Evolutionary conservation across 2,113 vertebrate genomes (phyloP), one percentile per base, ranked within the genome.

Genomic region (Argyrosomus japonicus): DNA sequence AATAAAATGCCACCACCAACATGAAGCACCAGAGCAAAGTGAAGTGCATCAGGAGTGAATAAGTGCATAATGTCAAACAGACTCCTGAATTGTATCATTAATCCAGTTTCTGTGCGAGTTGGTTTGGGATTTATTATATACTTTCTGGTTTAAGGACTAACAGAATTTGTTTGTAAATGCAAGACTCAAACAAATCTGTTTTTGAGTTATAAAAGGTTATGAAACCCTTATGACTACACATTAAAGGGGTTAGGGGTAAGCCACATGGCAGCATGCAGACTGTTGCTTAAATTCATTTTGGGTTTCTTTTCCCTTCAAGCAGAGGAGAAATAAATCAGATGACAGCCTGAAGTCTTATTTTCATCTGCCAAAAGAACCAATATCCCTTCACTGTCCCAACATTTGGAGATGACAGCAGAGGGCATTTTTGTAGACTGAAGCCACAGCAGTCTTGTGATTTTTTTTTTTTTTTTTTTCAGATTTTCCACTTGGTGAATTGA

Each of bases 291-390:
- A 80, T 48, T 83, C 70, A 69, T 17, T 25, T 72, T 71, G n/a
- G 18, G 48, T 70, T 85, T 83, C 23, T 80, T 57, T 77, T 43
- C 53, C 68, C 65, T 76, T 78, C 29, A 48, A 76, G 40, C 64
- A 77, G 76, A 56, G 18, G 29, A 81, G 78, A 83, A 77, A 75
- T 80, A 81, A 90, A 88, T 88, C 86, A 83, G 62, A 79, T 27
- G 75, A 75, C 72, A 76, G 78, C 60, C 69, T 53, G 29, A 72
- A 79, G 83, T 79, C 81, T 87, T 67, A 80, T 77, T 87, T 84
- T 86, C 69, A 74, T 82, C 69, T 70, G 79, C 71, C 70, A 74
- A 60, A 86, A 78, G 67, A 88, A 56, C 58, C 62, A 64, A 64
- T 72, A 78, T 81, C 72, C 75, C 21, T 77, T 54, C 48, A 76